These are phyloP conservation scores for Formica exsecta DNA, from an alignment of 1,140 invertebrate genomes.

Conservation along the genomic window DNA sequence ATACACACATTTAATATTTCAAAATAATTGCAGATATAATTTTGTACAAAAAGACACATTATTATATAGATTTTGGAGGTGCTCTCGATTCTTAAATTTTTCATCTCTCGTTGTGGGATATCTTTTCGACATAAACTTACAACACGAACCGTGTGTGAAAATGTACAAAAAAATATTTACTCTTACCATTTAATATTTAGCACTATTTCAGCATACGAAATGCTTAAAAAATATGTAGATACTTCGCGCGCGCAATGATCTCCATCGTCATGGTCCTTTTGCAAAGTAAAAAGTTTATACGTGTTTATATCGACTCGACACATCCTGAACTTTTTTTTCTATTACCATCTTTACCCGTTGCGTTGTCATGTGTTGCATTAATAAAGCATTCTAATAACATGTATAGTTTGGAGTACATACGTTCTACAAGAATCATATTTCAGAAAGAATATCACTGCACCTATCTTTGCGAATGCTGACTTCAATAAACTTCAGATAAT, in stretches of 20 bases:
- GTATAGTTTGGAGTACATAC: background rate
- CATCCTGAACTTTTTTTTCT: constrained; percentile 27
- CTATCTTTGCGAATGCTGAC: constrained; percentile 24
- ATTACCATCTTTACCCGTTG: background rate
- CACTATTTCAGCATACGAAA: constrained; percentile 56
- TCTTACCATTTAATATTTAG: constrained; percentile 62
- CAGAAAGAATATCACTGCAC: constrained; percentile 21
- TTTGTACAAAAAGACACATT: background rate
- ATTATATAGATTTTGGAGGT: background rate
- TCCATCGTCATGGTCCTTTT: background rate
- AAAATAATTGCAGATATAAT: background rate
- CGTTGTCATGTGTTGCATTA: constrained; percentile 37
- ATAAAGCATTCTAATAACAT: constrained; percentile 23
- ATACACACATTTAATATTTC: background rate
- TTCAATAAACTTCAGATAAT: background rate
- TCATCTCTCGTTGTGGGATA: background rate
- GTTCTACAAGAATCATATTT: constrained; percentile 20
- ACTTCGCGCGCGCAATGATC: constrained; percentile 21
- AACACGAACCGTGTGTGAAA: constrained; percentile 15
- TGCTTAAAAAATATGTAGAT: constrained; percentile 50
- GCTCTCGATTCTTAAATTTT: constrained; percentile 1
- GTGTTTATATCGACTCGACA: constrained; percentile 18
- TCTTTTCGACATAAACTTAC: constrained; percentile 32
- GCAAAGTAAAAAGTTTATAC: background rate
- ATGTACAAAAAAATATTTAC: constrained; percentile 40